Evolutionary conservation across 2,797 vertebrate genomes (phyloP).

Genomic region (Peromyscus nudipes): DNA sequence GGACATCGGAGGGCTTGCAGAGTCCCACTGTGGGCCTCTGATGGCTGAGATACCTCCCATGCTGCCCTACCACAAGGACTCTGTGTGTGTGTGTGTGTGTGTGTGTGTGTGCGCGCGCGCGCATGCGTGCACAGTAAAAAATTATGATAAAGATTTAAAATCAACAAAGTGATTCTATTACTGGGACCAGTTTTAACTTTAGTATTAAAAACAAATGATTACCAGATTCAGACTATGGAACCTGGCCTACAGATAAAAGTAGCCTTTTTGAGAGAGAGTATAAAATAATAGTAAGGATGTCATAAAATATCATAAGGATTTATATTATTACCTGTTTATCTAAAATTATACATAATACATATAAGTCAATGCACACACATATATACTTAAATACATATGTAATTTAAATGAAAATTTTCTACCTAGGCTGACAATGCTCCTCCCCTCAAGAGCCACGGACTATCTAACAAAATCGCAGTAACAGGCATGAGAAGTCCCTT

Average conservation of each 20-base stretch:
- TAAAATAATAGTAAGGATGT: background rate
- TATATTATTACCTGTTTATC: background rate
- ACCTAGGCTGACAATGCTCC: background rate
- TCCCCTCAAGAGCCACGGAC: too few relatives aligned
- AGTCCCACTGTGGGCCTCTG: background rate
- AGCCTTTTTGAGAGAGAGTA: background rate
- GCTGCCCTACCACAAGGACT: background rate
- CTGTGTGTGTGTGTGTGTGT: background rate
- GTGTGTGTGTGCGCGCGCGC: background rate
- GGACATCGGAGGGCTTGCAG: fast-evolving
- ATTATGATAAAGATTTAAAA: background rate
- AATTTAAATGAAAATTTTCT: background rate
- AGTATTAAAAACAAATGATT: slow-evolving; percentile 1
- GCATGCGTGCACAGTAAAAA: background rate
- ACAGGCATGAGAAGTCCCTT: background rate
- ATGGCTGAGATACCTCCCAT: background rate
- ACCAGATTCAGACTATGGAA: background rate
- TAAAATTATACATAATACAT: background rate
- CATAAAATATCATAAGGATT: background rate
- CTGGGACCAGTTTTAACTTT: slow-evolving; percentile 33
- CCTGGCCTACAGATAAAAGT: slow-evolving; percentile 9
- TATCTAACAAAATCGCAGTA: background rate
- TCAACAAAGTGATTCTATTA: background rate
- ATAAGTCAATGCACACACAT: background rate
- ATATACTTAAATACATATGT: background rate